Evolutionary conservation across 2,888 invertebrate genomes (phyloP).

Genomic region (Hanleya hanleyi): DNA sequence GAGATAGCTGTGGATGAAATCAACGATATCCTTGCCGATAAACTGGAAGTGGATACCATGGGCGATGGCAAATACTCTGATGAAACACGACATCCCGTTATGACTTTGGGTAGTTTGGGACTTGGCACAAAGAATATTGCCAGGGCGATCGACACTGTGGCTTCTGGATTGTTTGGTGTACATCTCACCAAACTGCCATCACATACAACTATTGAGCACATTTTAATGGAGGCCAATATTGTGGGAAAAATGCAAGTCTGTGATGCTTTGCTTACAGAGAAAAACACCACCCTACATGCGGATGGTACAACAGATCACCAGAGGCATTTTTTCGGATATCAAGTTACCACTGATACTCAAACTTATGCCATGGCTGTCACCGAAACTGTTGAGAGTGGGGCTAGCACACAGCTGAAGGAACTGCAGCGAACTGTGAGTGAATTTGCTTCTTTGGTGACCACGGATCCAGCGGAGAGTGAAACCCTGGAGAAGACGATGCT

Average conservation of each 20-base stretch:
- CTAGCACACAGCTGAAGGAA: background rate
- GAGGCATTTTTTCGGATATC: background rate
- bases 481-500: background rate
- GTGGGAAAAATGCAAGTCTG: background rate
- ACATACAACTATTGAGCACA: background rate
- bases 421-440: background rate
- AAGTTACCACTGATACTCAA: background rate
- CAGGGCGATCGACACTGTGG: background rate
- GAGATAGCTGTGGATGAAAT: background rate
- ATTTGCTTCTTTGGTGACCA: background rate
- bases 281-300: background rate
- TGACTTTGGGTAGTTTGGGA: background rate
- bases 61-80: background rate
- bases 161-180: background rate
- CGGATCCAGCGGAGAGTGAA: background rate
- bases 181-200: background rate
- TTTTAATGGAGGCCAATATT: background rate
- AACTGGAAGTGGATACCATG: background rate
- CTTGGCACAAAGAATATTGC: background rate
- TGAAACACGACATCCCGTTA: background rate
- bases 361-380: background rate
- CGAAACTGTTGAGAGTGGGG: background rate
- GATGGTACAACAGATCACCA: background rate
- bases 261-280: background rate
- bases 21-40: background rate